A percentile compares a stretch with the other conserved stretches of the same genome.
Conservation (phyloP, 2,113 vertebrate genomes). For the Camelus bactrianus region DNA sequence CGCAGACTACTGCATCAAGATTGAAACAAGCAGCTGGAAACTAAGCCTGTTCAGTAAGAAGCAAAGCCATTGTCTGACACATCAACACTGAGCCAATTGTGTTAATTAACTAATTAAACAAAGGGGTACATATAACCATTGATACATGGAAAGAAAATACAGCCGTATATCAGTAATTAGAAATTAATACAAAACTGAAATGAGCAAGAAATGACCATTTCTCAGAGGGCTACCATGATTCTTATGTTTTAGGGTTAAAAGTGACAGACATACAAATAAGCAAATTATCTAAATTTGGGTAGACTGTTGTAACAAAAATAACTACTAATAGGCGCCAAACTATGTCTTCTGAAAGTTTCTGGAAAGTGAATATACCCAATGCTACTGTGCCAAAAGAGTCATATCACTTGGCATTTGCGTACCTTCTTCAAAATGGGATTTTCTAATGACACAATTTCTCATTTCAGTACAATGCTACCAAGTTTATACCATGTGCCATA, state of each 20-base stretch:
- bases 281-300: slow-evolving; percentile 1
- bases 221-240: slow-evolving; percentile 38
- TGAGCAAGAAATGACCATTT: slow-evolving; percentile 45
- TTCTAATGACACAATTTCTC: slow-evolving; percentile 54
- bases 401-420: slow-evolving; percentile 57
- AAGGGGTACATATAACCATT: neutral
- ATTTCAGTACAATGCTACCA: slow-evolving; percentile 33
- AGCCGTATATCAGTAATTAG: neutral
- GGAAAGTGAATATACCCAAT: slow-evolving; percentile 2
- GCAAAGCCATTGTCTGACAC: slow-evolving; percentile 68
- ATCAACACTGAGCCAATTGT: slow-evolving; percentile 24
- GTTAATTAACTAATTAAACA: slow-evolving; percentile 54
- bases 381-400: neutral
- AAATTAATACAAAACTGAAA: slow-evolving; percentile 65
- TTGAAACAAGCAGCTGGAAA: slow-evolving; percentile 18
- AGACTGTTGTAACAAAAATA: slow-evolving; percentile 18
- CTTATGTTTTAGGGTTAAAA: slow-evolving; percentile 67
- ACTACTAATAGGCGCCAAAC: neutral
- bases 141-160: slow-evolving; percentile 39
- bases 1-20: slow-evolving; percentile 51
- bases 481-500: slow-evolving; percentile 49
- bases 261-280: slow-evolving; percentile 19
- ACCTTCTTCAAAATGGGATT: slow-evolving; percentile 40
- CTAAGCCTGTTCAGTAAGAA: slow-evolving; percentile 36
- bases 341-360: slow-evolving; percentile 41